Evolutionary conservation across 2,113 vertebrate species (phyloP).

Genomic region (Entomyzon cyanotis): DNA sequence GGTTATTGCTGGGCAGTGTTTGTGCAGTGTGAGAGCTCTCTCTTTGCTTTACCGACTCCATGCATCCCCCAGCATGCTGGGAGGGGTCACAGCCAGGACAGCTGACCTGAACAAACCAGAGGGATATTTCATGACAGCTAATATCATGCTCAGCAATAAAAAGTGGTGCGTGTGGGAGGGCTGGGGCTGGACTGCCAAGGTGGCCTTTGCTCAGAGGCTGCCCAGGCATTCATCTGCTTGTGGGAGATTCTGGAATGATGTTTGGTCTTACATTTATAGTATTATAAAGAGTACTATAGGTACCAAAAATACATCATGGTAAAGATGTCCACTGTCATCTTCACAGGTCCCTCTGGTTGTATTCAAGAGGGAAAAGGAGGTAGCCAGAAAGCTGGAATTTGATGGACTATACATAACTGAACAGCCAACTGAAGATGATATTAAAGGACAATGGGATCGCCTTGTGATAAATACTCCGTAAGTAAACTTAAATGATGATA

Average conservation of each 20-base stretch:
- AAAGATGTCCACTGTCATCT: not conserved
- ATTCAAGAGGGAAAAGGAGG: conserved; percentile 97
- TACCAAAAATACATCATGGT: not conserved
- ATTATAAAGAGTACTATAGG: not conserved
- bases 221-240: not conserved
- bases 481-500: conserved; percentile 50
- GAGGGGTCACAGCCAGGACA: not conserved
- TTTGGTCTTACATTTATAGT: not conserved
- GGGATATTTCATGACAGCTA: not conserved
- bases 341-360: conserved; percentile 92
- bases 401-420: conserved; percentile 97
- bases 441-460: conserved; percentile 98
- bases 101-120: not conserved
- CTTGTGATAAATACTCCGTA: conserved; percentile 97
- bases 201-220: not conserved
- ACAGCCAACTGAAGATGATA: conserved; percentile 96
- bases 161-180: fast-evolving
- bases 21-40: not conserved
- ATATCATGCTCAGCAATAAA: not conserved
- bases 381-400: conserved; percentile 95
- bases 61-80: fast-evolving
- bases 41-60: not conserved
- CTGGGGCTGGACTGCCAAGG: not conserved
- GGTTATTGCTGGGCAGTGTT: not conserved
- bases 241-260: not conserved